phyloP scores from a whole-genome alignment of 2,888 invertebrate genomes.

The Torymus texanus region DNA sequence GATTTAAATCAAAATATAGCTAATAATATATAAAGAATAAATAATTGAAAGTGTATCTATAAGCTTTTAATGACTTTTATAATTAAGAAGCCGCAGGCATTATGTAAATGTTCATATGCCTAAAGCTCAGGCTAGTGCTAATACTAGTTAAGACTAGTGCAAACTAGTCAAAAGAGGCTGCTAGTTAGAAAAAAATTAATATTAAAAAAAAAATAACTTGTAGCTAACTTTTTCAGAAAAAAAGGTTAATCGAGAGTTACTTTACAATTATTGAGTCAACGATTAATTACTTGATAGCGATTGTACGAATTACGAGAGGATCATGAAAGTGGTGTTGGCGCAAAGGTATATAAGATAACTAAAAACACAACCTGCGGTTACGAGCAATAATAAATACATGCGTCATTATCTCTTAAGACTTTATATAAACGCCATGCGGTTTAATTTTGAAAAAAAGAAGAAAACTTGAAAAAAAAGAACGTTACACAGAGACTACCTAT shows the following conservation, averaged over 20 bases:
- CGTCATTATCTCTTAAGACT: slow-evolving; percentile 52
- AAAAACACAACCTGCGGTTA: slow-evolving; percentile 9
- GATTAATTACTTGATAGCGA: slow-evolving; percentile 39
- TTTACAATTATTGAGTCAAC: slow-evolving; percentile 16
- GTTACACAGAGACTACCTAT: slow-evolving; percentile 61
- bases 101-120: slow-evolving; percentile 60
- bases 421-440: slow-evolving; percentile 39
- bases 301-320: slow-evolving; percentile 43
- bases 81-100: slow-evolving; percentile 27
- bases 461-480: slow-evolving; percentile 31
- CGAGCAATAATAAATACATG: slow-evolving; percentile 17
- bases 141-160: slow-evolving; percentile 70
- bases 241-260: slow-evolving; percentile 29
- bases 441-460: slow-evolving; percentile 38
- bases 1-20: too few relatives aligned
- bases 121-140: slow-evolving; percentile 72
- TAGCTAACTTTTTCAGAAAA: slow-evolving; percentile 37
- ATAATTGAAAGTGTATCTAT: slow-evolving; percentile 1
- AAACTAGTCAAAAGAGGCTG: slow-evolving; percentile 72
- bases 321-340: slow-evolving; percentile 38
- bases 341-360: slow-evolving; percentile 19
- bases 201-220: slow-evolving; percentile 35
- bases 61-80: slow-evolving; percentile 15
- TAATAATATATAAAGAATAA: too few relatives aligned
- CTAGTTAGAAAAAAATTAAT: slow-evolving; percentile 70